These are phyloP conservation scores for Myrmophylax atrothorax DNA, from an alignment of 2,113 vertebrate genomes.

Conservation along the genomic window DNA sequence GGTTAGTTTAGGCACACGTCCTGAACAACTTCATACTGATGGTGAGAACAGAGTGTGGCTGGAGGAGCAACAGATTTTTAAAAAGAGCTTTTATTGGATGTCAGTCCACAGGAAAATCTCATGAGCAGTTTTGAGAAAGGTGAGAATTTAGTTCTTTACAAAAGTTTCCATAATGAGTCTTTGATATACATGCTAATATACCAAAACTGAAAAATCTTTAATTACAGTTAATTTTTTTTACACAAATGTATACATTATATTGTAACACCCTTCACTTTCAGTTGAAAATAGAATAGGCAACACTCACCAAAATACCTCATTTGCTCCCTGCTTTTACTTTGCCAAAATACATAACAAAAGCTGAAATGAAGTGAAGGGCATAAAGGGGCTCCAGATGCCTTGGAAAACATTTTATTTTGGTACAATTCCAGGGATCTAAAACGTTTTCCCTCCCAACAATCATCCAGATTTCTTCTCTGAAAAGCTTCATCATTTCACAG, in stretches of 20 bases:
- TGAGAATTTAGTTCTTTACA: slow-evolving; percentile 71
- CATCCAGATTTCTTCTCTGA: not conserved
- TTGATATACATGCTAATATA: slow-evolving; percentile 63
- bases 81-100: slow-evolving; percentile 54
- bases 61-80: not conserved
- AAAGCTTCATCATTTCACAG: not conserved
- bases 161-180: slow-evolving; percentile 63
- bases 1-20: not conserved
- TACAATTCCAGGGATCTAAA: slow-evolving; percentile 16
- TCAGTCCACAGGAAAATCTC: slow-evolving; percentile 19
- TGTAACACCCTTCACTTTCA: slow-evolving; percentile 59
- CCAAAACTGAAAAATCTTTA: slow-evolving; percentile 62
- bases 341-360: slow-evolving; percentile 43
- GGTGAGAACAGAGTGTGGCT: not conserved
- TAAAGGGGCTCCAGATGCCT: slow-evolving; percentile 54
- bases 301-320: slow-evolving; percentile 48
- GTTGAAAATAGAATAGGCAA: slow-evolving; percentile 68
- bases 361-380: slow-evolving; percentile 47
- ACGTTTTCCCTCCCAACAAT: not conserved
- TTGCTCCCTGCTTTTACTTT: not conserved
- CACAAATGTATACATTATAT: slow-evolving; percentile 47
- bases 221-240: slow-evolving; percentile 61
- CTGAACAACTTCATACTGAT: not conserved
- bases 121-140: slow-evolving; percentile 61
- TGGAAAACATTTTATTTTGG: slow-evolving; percentile 46